phyloP scores from a whole-genome alignment of 2,888 invertebrate genomes.

The Fabriciana adippe region DNA sequence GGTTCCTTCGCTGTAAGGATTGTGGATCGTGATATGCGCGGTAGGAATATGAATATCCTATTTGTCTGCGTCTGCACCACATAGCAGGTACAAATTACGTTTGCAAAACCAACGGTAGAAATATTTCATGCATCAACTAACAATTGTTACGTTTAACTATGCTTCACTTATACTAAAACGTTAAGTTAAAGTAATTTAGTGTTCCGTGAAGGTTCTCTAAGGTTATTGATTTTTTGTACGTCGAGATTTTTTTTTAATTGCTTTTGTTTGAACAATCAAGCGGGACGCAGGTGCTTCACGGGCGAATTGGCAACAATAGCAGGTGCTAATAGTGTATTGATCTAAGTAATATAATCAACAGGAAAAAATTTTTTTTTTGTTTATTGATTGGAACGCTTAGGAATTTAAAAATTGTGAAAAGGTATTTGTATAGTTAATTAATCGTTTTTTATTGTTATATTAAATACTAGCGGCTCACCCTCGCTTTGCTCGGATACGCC shows the following conservation, averaged over 20 bases:
- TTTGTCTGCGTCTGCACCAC: conserved; percentile 14
- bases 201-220: neutral
- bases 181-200: neutral
- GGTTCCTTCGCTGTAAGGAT: conserved; percentile 13
- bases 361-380: neutral
- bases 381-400: too few species aligned
- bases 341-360: neutral
- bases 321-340: conserved; percentile 39
- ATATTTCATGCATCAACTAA: neutral
- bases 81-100: conserved; percentile 10
- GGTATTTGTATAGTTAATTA: too few species aligned
- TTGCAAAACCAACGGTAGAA: neutral
- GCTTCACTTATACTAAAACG: neutral
- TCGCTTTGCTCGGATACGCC: too few species aligned
- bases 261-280: conserved; percentile 34
- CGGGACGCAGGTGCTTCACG: conserved; percentile 39
- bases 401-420: too few species aligned
- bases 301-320: conserved; percentile 38
- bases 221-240: conserved; percentile 22
- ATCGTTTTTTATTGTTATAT: too few species aligned
- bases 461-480: too few species aligned
- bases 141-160: neutral
- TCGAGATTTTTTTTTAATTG: conserved; percentile 25
- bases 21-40: conserved; percentile 20
- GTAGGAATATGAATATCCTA: conserved; percentile 24